These are phyloP conservation scores for Pelusios castaneus DNA, from an alignment of 2,113 vertebrate genomes.

Conservation along the genomic window DNA sequence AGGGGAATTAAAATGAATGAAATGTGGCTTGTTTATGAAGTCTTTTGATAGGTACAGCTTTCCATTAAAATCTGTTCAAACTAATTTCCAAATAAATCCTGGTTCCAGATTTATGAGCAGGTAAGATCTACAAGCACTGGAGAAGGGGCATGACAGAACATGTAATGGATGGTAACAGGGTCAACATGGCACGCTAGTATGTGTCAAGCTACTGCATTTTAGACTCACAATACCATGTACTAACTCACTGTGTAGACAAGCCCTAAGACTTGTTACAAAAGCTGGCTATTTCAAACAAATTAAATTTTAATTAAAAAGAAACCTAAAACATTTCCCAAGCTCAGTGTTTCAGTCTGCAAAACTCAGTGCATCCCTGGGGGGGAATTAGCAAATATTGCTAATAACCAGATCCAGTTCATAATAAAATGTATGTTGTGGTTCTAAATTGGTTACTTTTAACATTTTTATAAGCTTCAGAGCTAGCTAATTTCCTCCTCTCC, in stretches of 20 bases:
- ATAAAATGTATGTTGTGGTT: slow-evolving; percentile 19
- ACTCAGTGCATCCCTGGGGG: slow-evolving; percentile 30
- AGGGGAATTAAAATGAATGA: not conserved
- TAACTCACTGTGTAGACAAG: not conserved
- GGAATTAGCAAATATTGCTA: slow-evolving; percentile 64
- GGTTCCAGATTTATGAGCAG: slow-evolving; percentile 16
- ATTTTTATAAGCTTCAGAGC: slow-evolving; percentile 41
- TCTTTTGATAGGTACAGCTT: not conserved
- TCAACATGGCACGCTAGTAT: not conserved
- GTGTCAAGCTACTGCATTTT: not conserved
- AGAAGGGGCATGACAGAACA: not conserved
- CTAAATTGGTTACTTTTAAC: not conserved
- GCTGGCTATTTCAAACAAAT: slow-evolving; percentile 20
- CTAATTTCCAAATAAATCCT: not conserved
- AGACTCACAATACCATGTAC: not conserved
- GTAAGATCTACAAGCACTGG: not conserved
- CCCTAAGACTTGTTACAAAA: slow-evolving; percentile 37
- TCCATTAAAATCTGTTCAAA: not conserved
- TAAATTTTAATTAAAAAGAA: slow-evolving; percentile 48
- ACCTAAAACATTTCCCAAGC: slow-evolving; percentile 27
- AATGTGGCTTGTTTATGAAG: accelerated
- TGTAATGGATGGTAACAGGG: not conserved
- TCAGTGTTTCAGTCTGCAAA: slow-evolving; percentile 35
- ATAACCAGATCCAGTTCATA: slow-evolving; percentile 31
- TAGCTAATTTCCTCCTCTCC: not conserved